Evolutionary conservation across 2,113 vertebrate species (phyloP).

Genomic region (Brachionichthys hirsutus): DNA sequence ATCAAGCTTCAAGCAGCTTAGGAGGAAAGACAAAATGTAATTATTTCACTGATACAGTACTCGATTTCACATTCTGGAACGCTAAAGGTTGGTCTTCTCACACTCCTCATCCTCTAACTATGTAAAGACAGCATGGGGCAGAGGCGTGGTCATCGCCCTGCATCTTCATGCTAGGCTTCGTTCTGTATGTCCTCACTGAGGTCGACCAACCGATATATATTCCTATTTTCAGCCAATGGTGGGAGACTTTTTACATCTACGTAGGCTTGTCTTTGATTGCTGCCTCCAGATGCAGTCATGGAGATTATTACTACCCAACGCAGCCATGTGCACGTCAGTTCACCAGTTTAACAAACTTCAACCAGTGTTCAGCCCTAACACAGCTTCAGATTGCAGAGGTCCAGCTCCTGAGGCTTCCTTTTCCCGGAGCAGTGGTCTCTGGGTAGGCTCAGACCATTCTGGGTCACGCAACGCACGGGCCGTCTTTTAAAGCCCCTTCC

Average conservation of each 20-base stretch:
- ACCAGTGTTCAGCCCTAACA: conserved; percentile 75
- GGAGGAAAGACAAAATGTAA: too few species aligned
- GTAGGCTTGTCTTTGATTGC: conserved; percentile 4
- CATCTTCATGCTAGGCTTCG: not conserved
- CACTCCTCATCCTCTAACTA: not conserved
- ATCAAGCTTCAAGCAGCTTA: too few species aligned
- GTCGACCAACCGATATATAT: conserved; percentile 46
- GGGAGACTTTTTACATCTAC: conserved; percentile 10
- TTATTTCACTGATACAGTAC: conserved; percentile 39
- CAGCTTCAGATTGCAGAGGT: conserved; percentile 86
- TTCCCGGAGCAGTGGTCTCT: conserved; percentile 86
- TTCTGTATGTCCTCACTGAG: conserved; percentile 39
- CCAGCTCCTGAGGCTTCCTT: conserved; percentile 95
- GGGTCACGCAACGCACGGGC: conserved; percentile 78
- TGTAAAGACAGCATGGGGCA: not conserved
- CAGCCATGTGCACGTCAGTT: conserved; percentile 8
- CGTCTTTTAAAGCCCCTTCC: conserved; percentile 91
- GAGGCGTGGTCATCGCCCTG: not conserved
- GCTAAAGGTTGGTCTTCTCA: conserved; percentile 3
- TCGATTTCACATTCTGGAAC: conserved; percentile 64
- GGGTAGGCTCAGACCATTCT: conserved; percentile 74
- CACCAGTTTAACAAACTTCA: not conserved
- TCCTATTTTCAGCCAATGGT: conserved; percentile 25
- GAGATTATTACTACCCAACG: conserved; percentile 6
- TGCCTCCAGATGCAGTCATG: conserved; percentile 13